Conservation (phyloP, 2,888 invertebrate genomes). For the Lysandra bellargus region DNA sequence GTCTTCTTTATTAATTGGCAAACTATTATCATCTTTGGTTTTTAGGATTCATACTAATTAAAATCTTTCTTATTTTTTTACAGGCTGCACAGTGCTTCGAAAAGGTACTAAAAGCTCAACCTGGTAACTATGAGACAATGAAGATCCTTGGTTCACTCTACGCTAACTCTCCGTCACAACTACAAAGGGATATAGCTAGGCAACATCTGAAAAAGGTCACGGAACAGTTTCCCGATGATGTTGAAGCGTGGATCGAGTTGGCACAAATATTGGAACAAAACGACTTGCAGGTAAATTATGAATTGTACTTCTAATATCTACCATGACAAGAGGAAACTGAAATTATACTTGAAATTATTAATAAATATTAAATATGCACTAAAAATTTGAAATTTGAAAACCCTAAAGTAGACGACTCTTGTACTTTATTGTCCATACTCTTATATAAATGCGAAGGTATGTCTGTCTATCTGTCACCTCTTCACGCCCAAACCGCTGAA, state of each 20-base stretch:
- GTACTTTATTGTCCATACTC: too few relatives aligned
- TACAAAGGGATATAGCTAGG: conserved; percentile 95
- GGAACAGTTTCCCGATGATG: conserved; percentile 98
- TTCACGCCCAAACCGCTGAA: too few relatives aligned
- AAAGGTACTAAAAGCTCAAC: conserved; percentile 97
- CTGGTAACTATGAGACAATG: conserved; percentile 99
- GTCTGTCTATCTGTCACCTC: too few relatives aligned
- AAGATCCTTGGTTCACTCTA: conserved; percentile 99
- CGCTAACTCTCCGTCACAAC: conserved; percentile 92
- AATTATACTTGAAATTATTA: too few relatives aligned
- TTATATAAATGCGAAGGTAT: too few relatives aligned
- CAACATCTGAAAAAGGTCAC: conserved; percentile 97
- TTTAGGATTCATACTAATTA: neutral
- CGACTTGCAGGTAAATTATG: conserved; percentile 84
- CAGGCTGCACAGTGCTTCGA: conserved; percentile 99
- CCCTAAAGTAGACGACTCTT: too few relatives aligned
- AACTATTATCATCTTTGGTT: too few relatives aligned
- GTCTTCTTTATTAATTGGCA: too few relatives aligned
- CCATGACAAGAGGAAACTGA: too few relatives aligned
- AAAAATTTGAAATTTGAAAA: too few relatives aligned
- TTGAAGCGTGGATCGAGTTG: conserved; percentile 99
- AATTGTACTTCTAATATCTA: too few relatives aligned
- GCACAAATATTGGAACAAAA: conserved; percentile 98
- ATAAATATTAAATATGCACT: too few relatives aligned
- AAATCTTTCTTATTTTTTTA: neutral